Evolutionary conservation across 2,113 vertebrate species (phyloP).

Genomic region (Scolopax mira): DNA sequence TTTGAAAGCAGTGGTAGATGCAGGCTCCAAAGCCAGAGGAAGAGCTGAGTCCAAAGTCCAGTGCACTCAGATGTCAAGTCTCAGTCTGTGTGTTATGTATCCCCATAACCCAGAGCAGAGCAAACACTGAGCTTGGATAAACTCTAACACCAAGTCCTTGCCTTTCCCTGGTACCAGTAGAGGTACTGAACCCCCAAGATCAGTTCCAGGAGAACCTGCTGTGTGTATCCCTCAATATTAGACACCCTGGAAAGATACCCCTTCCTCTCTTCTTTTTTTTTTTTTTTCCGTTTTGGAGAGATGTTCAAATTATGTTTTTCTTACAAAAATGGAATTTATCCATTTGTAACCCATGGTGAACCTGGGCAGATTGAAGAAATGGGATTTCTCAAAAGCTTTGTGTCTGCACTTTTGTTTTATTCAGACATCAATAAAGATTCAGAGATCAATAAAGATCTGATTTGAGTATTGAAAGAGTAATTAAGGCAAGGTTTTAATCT

Average conservation of each 20-base stretch:
- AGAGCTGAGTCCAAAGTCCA: neutral
- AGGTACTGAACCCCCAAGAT: neutral
- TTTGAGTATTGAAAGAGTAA: neutral
- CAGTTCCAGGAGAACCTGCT: neutral
- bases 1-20: neutral
- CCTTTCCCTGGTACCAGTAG: neutral
- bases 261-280: neutral
- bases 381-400: neutral
- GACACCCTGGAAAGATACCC: neutral
- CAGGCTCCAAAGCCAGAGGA: neutral
- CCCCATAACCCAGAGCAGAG: neutral
- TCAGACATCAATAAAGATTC: neutral
- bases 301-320: neutral
- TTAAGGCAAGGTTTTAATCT: neutral
- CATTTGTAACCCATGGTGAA: neutral
- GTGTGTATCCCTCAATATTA: neutral
- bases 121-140: neutral
- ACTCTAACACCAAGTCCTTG: neutral
- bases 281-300: neutral
- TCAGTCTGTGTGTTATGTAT: neutral
- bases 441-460: neutral
- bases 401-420: neutral
- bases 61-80: neutral
- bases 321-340: neutral
- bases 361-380: neutral